Base-by-base conservation (phyloP, 1,140 invertebrate genomes). In the Aphidius gifuensis region DNA sequence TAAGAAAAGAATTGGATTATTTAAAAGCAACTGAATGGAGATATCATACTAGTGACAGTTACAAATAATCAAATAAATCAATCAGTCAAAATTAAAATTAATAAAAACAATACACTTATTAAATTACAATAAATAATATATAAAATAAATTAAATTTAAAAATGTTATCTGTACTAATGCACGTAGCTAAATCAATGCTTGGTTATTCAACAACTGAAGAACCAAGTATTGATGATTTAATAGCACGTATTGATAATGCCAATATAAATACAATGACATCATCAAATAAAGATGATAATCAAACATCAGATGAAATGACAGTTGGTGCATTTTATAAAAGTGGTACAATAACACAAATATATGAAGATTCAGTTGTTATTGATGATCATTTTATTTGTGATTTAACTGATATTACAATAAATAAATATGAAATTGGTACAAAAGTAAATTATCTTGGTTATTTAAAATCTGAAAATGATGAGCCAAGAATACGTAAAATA, bases 21-120 rank as follows among this genome's bases (percentile, higher is more conserved):
- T 76, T 89, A 9, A 88, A 87, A 73, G 78, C 81, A 9, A 88
- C 87, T 5, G 87, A 88, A 68, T 89, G 87, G 87, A 85, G 85
- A 73, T 89, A 87, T 81, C 85, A 88, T 59, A 80, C 78, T 61
- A 80, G 78, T 38, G 80, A 80, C 59, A 65, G 73, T 69, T 79
- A 70, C 66, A 60, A 67, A 55, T 64, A 60, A n/a, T 47, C 5
- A 5, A 8, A 54, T 48, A 0, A 16, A 16, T 16, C 16, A 16
- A 16, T 16, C 16, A 16, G 16, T 16, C 16, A 16, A 7, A 16
- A 7, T 8, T 39, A 21, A 57, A 23, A 39, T 59, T 53, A 9
- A 55, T 32, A 54, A 55, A 46, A 23, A n/a, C n/a, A n/a, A n/a
- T n/a, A n/a, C n/a, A 43, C 9, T 45, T 64, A 53, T 7, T 32